phyloP scores from a whole-genome alignment of 2,113 vertebrate genomes.

The Alosa alosa region DNA sequence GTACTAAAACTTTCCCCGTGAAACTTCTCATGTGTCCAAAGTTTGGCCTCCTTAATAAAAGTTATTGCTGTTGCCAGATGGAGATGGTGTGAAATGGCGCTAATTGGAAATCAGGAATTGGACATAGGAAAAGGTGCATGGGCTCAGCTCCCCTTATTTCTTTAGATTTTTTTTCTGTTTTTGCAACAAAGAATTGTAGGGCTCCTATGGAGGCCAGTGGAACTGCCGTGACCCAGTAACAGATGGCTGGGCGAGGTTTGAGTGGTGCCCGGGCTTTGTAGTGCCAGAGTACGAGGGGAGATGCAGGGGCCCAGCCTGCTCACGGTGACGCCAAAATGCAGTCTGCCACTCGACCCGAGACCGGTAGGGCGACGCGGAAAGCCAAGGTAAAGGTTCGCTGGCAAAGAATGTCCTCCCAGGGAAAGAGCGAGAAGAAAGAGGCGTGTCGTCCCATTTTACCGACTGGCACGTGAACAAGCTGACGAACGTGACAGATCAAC shows the following conservation, averaged over 20 bases:
- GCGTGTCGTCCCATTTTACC: constrained; percentile 18
- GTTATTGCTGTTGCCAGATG: not conserved
- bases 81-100: not conserved
- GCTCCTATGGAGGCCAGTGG: not conserved
- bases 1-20: not conserved
- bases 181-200: not conserved
- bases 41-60: not conserved
- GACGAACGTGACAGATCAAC: constrained; percentile 53
- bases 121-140: not conserved
- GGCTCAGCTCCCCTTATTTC: not conserved
- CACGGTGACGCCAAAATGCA: not conserved
- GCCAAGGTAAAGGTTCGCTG: constrained; percentile 35
- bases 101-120: not conserved
- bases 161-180: not conserved
- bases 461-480: constrained; percentile 54
- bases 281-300: not conserved
- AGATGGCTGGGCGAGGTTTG: not conserved
- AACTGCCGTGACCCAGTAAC: not conserved
- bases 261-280: not conserved
- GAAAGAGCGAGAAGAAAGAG: not conserved
- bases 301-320: not conserved
- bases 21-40: not conserved
- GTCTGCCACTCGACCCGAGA: not conserved
- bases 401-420: constrained; percentile 8
- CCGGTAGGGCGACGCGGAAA: constrained; percentile 52